These are phyloP conservation scores for Parnassius orleans DNA, from an alignment of 2,888 invertebrate species.

Conservation along the genomic window DNA sequence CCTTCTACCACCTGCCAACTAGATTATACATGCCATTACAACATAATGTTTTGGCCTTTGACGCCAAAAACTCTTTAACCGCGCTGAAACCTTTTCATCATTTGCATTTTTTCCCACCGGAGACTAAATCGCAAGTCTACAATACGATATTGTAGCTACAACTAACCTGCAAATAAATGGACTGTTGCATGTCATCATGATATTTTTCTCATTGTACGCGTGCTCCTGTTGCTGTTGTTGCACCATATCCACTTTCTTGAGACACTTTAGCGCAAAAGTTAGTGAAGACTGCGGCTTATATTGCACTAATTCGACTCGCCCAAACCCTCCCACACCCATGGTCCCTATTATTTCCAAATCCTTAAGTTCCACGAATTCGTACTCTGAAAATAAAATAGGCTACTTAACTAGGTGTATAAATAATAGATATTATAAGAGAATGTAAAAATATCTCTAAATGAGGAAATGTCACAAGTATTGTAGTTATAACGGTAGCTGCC, in stretches of 20 bases:
- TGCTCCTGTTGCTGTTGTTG: constrained; percentile 94
- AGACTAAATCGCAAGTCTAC: too few species aligned
- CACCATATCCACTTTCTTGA: constrained; percentile 94
- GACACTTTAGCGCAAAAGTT: constrained; percentile 91
- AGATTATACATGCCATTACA: too few species aligned
- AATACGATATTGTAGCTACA: background rate
- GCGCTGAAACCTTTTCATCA: too few species aligned
- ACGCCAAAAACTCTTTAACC: too few species aligned
- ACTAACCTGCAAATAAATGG: constrained; percentile 89
- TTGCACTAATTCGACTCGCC: constrained; percentile 90
- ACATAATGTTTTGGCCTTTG: too few species aligned
- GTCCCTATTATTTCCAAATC: constrained; percentile 92
- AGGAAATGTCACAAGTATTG: too few species aligned
- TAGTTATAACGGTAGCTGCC: too few species aligned
- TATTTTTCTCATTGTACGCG: constrained; percentile 92
- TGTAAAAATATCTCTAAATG: too few species aligned
- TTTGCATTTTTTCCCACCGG: too few species aligned
- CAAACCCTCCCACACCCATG: constrained; percentile 96
- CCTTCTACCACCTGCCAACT: too few species aligned
- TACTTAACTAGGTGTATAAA: too few species aligned
- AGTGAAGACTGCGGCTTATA: constrained; percentile 77
- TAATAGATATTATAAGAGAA: too few species aligned
- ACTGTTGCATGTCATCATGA: constrained; percentile 89
- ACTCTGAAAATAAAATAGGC: constrained; percentile 62
- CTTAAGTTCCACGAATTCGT: constrained; percentile 85